Evolutionary conservation across 2,797 vertebrate species (phyloP), one percentile per base, ranked within the genome.

Genomic region (Danio albolineatus): DNA sequence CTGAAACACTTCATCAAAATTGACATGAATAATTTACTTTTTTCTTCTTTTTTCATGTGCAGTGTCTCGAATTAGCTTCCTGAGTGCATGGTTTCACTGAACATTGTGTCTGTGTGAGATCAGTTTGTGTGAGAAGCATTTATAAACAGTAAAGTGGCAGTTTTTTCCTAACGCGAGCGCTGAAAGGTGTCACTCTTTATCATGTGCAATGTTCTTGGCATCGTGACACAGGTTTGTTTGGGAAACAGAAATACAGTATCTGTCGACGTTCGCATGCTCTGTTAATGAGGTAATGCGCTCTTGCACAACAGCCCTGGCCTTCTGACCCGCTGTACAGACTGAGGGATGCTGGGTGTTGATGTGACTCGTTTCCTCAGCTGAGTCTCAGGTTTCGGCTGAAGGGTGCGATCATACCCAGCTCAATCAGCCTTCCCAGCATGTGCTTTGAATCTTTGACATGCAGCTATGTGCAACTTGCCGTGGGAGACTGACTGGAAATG

Each of bases 361-460:
- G 53, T 84, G 82, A 74, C 69, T 82, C 71, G 10, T 28, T 13
- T 62, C 51, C 48, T 67, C 74, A 36, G 8, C 69, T 54, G 21
- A 36, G 75, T 76, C 59, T 83, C 71, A 71, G 39, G 76, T 86
- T 84, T 84, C 77, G 39, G 46, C 73, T 56, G 79, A 74, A 49
- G 38, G 77, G 80, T 80, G 57, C 61, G 44, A 82, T 81, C 75
- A 73, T 59, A 53, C 28, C 54, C 13, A 12, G 10, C 78, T 79
- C 60, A 60, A 60, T 79, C 82, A 82, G 43, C 57, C 76, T 62
- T 69, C 82, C 49, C 67, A 73, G 39, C 10, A 65, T 82, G 81
- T 71, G 74, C 38, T 80, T 60, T 46, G 21, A 51, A 64, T 67
- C 28, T 39, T 64, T 85, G 76, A 85, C 72, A 60, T 28, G 64